These are phyloP conservation scores for Metacarcinus magister DNA, from an alignment of 2,888 invertebrate genomes.

Conservation along the genomic window DNA sequence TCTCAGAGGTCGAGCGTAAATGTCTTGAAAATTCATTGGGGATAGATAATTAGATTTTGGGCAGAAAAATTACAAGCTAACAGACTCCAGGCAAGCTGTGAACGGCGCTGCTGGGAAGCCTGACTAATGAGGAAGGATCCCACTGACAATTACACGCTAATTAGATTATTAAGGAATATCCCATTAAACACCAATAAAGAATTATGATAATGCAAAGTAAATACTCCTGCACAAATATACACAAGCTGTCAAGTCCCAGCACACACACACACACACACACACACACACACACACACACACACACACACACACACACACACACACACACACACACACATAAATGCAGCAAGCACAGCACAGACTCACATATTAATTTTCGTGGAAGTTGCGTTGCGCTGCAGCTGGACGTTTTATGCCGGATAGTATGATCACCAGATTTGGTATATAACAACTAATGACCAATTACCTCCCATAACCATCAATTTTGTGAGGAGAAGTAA, in stretches of 20 bases:
- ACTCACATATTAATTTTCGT: conserved; percentile 53
- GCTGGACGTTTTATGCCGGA: conserved; percentile 57
- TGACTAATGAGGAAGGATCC: not conserved
- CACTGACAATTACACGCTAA: conserved; percentile 44
- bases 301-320: conserved; percentile 56
- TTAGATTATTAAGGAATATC: conserved; percentile 35
- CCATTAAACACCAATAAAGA: conserved; percentile 36
- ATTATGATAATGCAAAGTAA: conserved; percentile 29
- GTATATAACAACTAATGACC: conserved; percentile 73
- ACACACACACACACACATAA: not conserved
- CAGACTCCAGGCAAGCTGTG: conserved; percentile 39
- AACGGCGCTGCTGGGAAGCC: not conserved
- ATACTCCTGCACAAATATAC: conserved; percentile 52
- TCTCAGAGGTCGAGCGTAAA: conserved; percentile 70
- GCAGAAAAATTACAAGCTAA: conserved; percentile 61
- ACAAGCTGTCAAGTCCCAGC: not conserved
- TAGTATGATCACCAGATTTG: conserved; percentile 66
- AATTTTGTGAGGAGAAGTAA: conserved; percentile 70
- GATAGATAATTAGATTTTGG: conserved; percentile 66
- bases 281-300: conserved; percentile 57
- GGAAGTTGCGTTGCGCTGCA: conserved; percentile 37
- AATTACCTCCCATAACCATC: conserved; percentile 71
- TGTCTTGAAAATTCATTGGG: conserved; percentile 66
- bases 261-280: conserved; percentile 66
- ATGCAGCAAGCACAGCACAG: conserved; percentile 18